A percentile compares a stretch with the other conserved stretches of the same genome.
These are phyloP conservation scores for Ctenosaura bakeri DNA, from an alignment of 2,797 vertebrate species.

Conservation along the genomic window DNA sequence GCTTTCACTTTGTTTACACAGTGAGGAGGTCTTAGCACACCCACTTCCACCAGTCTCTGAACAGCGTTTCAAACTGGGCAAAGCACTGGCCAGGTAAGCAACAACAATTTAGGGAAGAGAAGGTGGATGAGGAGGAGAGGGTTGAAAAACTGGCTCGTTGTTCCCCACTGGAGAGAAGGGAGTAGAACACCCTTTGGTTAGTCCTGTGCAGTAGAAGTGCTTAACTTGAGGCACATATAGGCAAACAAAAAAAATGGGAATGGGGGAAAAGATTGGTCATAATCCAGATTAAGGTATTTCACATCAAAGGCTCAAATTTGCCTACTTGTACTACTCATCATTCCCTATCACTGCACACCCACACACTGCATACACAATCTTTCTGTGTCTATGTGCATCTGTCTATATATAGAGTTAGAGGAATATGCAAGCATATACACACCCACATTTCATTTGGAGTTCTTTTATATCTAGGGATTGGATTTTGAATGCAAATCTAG, in stretches of 20 bases:
- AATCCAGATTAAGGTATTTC: conserved; percentile 72
- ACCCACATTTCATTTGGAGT: conserved; percentile 37
- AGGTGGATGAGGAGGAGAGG: conserved; percentile 70
- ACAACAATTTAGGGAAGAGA: conserved; percentile 69
- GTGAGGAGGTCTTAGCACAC: conserved; percentile 70
- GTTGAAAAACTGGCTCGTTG: conserved; percentile 74
- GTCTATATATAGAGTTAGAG: conserved; percentile 67
- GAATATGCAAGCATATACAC: conserved; percentile 63
- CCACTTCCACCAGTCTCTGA: conserved; percentile 73
- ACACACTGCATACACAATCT: conserved; percentile 72
- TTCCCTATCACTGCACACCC: conserved; percentile 73
- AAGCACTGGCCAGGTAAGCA: conserved; percentile 65
- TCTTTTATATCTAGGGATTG: conserved; percentile 19
- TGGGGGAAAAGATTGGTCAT: conserved; percentile 73
- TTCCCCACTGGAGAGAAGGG: conserved; percentile 80
- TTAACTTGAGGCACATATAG: conserved; percentile 80
- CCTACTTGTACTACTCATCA: conserved; percentile 69
- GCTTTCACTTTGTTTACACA: conserved; percentile 74
- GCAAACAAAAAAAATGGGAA: conserved; percentile 64
- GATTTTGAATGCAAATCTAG: conserved; percentile 15
- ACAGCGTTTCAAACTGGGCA: conserved; percentile 72
- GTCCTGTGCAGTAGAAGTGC: conserved; percentile 78
- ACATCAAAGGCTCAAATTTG: conserved; percentile 67
- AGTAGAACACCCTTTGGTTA: conserved; percentile 78
- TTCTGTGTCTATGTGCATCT: conserved; percentile 65